phyloP scores from a whole-genome alignment of 1,140 invertebrate genomes.

The Charaxes varanes region DNA sequence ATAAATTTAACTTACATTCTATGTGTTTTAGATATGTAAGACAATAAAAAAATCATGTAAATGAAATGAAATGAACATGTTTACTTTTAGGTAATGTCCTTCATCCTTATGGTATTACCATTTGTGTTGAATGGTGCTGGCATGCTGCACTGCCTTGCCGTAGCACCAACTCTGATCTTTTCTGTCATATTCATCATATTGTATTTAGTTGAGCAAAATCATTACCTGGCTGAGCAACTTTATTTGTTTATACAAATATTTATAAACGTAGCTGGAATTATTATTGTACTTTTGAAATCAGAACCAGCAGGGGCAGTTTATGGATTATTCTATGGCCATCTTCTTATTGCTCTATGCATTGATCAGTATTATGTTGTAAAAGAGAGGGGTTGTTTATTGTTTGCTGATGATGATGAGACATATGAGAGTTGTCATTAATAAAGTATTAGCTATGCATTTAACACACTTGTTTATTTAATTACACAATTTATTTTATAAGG shows the following conservation, averaged over 20 bases:
- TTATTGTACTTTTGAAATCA: conserved; percentile 21
- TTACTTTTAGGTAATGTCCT: conserved; percentile 65
- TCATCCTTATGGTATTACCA: conserved; percentile 54
- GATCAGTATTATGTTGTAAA: conserved; percentile 50
- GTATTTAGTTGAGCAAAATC: conserved; percentile 61
- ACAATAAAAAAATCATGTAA: too few species aligned
- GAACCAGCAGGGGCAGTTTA: conserved; percentile 29
- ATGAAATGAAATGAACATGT: conserved; percentile 19
- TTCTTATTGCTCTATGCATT: conserved; percentile 46
- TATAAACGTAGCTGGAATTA: conserved; percentile 29
- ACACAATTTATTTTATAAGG: too few species aligned
- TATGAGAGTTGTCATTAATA: conserved; percentile 23
- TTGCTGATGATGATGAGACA: conserved; percentile 12
- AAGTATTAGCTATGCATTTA: too few species aligned
- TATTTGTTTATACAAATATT: conserved; percentile 44
- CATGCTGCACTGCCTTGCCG: conserved; percentile 47
- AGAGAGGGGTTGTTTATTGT: conserved; percentile 44
- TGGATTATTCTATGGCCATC: conserved; percentile 50
- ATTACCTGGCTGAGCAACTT: conserved; percentile 52
- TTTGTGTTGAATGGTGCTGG: conserved; percentile 38
- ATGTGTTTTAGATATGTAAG: too few species aligned
- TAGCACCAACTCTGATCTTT: conserved; percentile 48
- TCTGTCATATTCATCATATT: conserved; percentile 54
- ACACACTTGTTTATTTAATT: too few species aligned
- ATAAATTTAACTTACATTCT: too few species aligned